Evolutionary conservation across 2,888 invertebrate genomes (phyloP).

Genomic region (Lordiphosa fenestrarum): DNA sequence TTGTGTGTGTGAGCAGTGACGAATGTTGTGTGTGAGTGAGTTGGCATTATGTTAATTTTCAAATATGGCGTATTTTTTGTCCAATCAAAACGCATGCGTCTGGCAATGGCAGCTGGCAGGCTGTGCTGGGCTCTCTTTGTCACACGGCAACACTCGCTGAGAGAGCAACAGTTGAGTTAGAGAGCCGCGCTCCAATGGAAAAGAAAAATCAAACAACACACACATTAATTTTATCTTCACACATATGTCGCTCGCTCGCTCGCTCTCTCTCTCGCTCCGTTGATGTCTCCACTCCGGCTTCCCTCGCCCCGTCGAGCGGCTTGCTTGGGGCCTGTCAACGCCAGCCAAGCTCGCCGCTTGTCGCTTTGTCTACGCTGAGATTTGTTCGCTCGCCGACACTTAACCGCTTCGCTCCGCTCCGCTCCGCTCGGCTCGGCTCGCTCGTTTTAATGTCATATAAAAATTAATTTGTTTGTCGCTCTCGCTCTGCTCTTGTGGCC

Average conservation of each 20-base stretch:
- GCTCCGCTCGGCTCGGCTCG: conserved; percentile 43
- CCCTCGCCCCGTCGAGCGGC: conserved; percentile 8
- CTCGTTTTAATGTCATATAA: conserved; percentile 76
- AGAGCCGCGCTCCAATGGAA: conserved; percentile 36
- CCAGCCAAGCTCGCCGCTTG: conserved; percentile 47
- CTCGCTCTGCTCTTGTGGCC: conserved; percentile 40
- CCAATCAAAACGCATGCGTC: conserved; percentile 80
- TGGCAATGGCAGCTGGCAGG: conserved; percentile 66
- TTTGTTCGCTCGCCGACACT: conserved; percentile 70
- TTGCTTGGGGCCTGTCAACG: conserved; percentile 56
- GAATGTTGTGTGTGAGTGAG: conserved; percentile 53
- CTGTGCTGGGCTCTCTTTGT: conserved; percentile 37
- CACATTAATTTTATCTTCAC: conserved; percentile 73
- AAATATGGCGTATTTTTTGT: conserved; percentile 80
- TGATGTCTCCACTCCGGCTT: conserved; percentile 23
- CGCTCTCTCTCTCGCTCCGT: conserved; percentile 45
- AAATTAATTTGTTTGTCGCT: conserved; percentile 76
- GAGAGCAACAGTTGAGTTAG: conserved; percentile 65
- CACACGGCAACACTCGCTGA: conserved; percentile 64
- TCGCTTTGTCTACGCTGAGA: conserved; percentile 69
- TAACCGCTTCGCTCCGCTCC: conserved; percentile 60
- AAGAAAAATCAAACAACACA: conserved; percentile 7
- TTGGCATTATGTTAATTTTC: conserved; percentile 71
- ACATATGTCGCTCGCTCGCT: too few relatives aligned
- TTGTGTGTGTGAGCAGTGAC: conserved; percentile 32